Percentiles rank a stretch among this genome's conserved stretches.
Evolutionary conservation across 1,140 invertebrate species (phyloP).

Genomic region (Drosophila nikananu): DNA sequence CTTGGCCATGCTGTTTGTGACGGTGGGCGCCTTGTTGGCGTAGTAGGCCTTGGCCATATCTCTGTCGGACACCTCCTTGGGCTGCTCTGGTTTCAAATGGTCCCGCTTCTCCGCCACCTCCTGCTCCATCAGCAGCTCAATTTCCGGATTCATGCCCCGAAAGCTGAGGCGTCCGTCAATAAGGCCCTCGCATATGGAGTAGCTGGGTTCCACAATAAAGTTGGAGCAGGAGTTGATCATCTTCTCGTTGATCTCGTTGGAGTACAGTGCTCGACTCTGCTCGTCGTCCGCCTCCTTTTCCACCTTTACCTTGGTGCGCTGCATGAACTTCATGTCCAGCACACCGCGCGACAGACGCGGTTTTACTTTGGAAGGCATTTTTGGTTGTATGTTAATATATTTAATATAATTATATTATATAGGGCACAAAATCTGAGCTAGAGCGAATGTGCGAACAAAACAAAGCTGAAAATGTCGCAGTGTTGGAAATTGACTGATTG

Average conservation of each 20-base stretch:
- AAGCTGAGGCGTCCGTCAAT: conserved; percentile 93
- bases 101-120: conserved; percentile 84
- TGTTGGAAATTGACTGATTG: conserved; percentile 7
- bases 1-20: conserved; percentile 62
- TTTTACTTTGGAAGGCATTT: conserved; percentile 77
- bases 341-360: conserved; percentile 89
- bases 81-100: conserved; percentile 78
- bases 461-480: conserved; percentile 37
- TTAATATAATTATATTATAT: background rate
- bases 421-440: background rate
- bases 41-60: conserved; percentile 88
- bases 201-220: conserved; percentile 92
- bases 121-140: conserved; percentile 91
- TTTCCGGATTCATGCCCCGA: conserved; percentile 95
- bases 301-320: conserved; percentile 93
- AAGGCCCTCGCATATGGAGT: conserved; percentile 90
- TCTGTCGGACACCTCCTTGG: conserved; percentile 89
- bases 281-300: conserved; percentile 91
- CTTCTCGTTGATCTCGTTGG: conserved; percentile 88
- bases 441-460: conserved; percentile 57
- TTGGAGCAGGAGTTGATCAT: conserved; percentile 87
- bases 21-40: conserved; percentile 79
- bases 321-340: conserved; percentile 96
- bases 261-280: conserved; percentile 88
- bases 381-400: background rate